Base-by-base conservation (phyloP, 1,140 invertebrate species). In the Trachymyrmex cornetzi region DNA sequence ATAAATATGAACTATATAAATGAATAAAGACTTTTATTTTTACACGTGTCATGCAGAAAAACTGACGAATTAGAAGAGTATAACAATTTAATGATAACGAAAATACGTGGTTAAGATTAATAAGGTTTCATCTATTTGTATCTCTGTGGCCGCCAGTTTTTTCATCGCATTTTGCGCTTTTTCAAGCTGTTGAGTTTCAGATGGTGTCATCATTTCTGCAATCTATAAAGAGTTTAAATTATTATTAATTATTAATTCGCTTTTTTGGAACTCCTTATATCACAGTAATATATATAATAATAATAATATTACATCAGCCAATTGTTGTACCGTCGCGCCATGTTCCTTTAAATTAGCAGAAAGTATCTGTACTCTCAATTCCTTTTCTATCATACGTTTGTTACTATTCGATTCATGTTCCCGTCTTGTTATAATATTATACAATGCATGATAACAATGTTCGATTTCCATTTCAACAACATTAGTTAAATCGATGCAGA, bases 361-460 rank as follows among this genome's bases (percentile, higher is more conserved):
- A 64, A 99, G 97, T 38, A 97, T 97, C 90, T 98, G 97, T 79
- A 99, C 96, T 89, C 98, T 96, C 87, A 98, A 97, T 87, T 98
- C 97, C 94, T 99, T 99, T 89, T 98, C 98, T 72, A 98, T 97
- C 82, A 99, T 96, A 48, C 98, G 96, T 91, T 97, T 97, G 93
- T 98, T 97, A 75, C 96, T 95, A 11, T 91, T 94, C 48, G 95
- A 96, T 92, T 97, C 97, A 91, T 96, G 95, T 63, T 96, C 96
- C 61, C 96, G 96, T 69, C 97, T 96, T 2, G 95, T 95, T 86
- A 97, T 96, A 38, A 96, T 95, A 95, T 98, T 98, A 93, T 97
- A 97, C 19, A 98, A 92, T 12, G 97, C 96, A 92, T 98, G 97
- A 93, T 97, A 98, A 92, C 97, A 98, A 91, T 97, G 96, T 91